Evolutionary conservation across 2,888 invertebrate species (phyloP).

Genomic region (Erpobdella octoculata): DNA sequence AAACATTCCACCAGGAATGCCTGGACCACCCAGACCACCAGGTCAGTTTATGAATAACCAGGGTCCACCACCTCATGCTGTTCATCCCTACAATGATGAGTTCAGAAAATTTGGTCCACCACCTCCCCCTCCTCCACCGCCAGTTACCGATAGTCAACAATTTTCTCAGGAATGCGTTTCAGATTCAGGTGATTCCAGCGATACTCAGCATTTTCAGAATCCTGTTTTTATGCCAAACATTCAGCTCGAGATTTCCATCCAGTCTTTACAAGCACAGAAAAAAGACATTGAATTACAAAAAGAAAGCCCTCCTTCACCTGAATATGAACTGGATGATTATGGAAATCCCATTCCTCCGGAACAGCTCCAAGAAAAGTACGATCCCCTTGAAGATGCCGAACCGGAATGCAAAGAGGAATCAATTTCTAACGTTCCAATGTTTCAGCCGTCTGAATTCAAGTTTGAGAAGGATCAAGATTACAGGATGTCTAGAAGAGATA

Average conservation of each 20-base stretch:
- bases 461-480: not conserved
- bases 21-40: too few relatives aligned
- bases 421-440: not conserved
- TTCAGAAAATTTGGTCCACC: not conserved
- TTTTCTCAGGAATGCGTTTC: not conserved
- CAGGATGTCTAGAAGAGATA: not conserved
- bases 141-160: not conserved
- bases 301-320: conserved; percentile 5
- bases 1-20: not conserved
- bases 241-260: not conserved
- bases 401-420: not conserved
- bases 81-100: not conserved
- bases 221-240: not conserved
- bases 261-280: too few relatives aligned
- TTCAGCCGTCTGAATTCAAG: not conserved
- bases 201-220: not conserved
- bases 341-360: conserved; percentile 16
- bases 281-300: not conserved
- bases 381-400: not conserved
- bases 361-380: conserved; percentile 14
- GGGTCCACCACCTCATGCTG: not conserved
- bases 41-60: not conserved
- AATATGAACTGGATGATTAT: conserved; percentile 16
- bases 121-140: conserved; percentile 10
- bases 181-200: not conserved